Base-by-base conservation (phyloP, 2,888 invertebrate species). In the Hirudinaria manillensis region DNA sequence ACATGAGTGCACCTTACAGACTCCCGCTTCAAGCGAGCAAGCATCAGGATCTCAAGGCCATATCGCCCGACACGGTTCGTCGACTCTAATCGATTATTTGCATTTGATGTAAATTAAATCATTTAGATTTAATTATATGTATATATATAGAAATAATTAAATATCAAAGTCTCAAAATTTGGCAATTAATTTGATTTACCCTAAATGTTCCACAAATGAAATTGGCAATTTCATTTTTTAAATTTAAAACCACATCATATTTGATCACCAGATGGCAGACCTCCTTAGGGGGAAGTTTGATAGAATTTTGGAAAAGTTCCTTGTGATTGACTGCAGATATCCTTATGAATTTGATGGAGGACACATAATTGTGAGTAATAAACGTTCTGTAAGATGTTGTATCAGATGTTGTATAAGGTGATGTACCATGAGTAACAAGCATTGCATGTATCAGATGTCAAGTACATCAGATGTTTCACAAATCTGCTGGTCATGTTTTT, bases 21-120 rank as follows among this genome's bases (percentile, higher is more conserved):
- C 78, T 84, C 66, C 84, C 84, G 0, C 80, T 81, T 7, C 76
- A 81, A 24, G 74, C 78, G 51, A 80, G 81, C 56, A 82, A 82
- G 70, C 81, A 83, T 68, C 80, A 80, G 51, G 83, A 83, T 78
- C 79, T 83, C 74, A 83, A 82, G 76, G 79, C 80, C 27, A 83
- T 84, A 67, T 80, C 82, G 27, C 77, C 82, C 38, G 79, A 81
- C 29, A 84, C 84, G 19, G 80, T 83, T 65, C 68, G 75, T 38
- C n/a, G 61, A 10, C 10, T 36, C 36, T 10, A 36, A 36, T 36
- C 45, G 10, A 1, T 45, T 1, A 45, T 10, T 45, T 45, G 45
- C 45, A 10, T 1, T 45, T 6, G 1, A 16, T n/a, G n/a, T n/a
- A n/a, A 16, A 53, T 13, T 53, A 53, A 13, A 16, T 21, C 21